Base-by-base conservation (phyloP, 1,140 invertebrate species). In the Pseudomyrmex gracilis region DNA sequence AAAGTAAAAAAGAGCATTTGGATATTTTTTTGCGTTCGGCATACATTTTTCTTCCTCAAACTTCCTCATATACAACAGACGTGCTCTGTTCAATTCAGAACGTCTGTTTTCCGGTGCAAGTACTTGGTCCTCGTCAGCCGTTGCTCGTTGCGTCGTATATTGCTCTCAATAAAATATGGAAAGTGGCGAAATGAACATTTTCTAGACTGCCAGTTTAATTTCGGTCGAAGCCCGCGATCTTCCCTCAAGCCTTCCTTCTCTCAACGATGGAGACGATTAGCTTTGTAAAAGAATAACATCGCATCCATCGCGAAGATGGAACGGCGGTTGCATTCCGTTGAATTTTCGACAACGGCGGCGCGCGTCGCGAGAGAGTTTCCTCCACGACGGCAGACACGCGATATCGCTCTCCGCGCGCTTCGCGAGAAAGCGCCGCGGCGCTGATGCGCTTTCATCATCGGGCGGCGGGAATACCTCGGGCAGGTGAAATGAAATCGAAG, bases 371-470 rank as follows among this genome's bases (percentile, higher is more conserved):
- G 34, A 34, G 34, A 22, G 10, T 13, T n/a, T n/a, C n/a, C n/a
- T 61, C 58, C 15, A 24, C 60, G 8, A 34, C n/a, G 17, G 53
- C 15, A 76, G 53, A 68, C 76, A 67, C 82, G 57, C 82, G 74
- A 76, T 80, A 78, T 84, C 74, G 73, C 64, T 84, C 66, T 34
- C 55, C 22, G 53, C 74, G 68, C 64, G 74, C 74, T 78, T n/a
- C n/a, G n/a, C 47, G 82, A 68, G 73, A 68, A 64, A 84, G 10
- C 45, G 49, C 63, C 8, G 63, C 47, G 63, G 49, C 34, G 47
- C 63, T 67, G 82, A 78, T 80, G 57, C 66, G 66, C 55, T 80
- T 80, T 80, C 83, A 80, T 84, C 66, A 60, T 49, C 34, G 34
- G 49, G 20, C 12, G 66, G n/a, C n/a, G n/a, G n/a, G n/a, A n/a